Evolutionary conservation across 1,140 invertebrate species (phyloP), one percentile per base, ranked within the genome.

Genomic region (Caerostris darwini): DNA sequence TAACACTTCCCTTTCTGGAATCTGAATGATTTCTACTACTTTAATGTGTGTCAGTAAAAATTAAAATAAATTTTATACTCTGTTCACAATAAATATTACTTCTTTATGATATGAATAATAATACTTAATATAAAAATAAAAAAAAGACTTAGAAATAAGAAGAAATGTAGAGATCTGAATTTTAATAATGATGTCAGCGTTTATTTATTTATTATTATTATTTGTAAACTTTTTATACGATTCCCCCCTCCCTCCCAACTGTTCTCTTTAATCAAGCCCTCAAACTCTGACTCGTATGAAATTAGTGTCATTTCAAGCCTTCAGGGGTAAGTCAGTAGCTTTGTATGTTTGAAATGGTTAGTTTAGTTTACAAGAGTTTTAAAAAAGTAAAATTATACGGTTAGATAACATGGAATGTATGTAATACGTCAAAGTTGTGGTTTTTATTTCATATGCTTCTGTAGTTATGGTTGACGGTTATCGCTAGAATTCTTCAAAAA

Each of bases 341-440:
- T 6, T 67, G 61, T n/a, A 67, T 67, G n/a, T 67, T 17, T 67
- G 12, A 67, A 67, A 67, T 67, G 5, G 5, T n/a, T n/a, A 67
- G 17, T n/a, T 17, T 5, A 2, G 61, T n/a, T n/a, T 5, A 67
- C n/a, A n/a, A n/a, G 61, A 14, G 34, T 34, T 34, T 34, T 17
- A 67, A n/a, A 67, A 67, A 67, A 67, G 61, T 67, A 12, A 67
- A 67, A 67, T 67, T 67, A 67, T n/a, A 67, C 12, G 61, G 61
- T 67, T 17, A n/a, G 12, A n/a, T 67, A n/a, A 17, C 61, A 14
- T 67, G 12, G 14, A n/a, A 67, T 67, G 61, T 67, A 67, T 67
- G 61, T 67, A 67, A 67, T n/a, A n/a, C 5, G 14, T 34, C n/a
- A n/a, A 67, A n/a, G n/a, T 67, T 67, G n/a, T 14, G 17, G 3